phyloP scores from a whole-genome alignment of 2,113 vertebrate species.

The Dinomys branickii region DNA sequence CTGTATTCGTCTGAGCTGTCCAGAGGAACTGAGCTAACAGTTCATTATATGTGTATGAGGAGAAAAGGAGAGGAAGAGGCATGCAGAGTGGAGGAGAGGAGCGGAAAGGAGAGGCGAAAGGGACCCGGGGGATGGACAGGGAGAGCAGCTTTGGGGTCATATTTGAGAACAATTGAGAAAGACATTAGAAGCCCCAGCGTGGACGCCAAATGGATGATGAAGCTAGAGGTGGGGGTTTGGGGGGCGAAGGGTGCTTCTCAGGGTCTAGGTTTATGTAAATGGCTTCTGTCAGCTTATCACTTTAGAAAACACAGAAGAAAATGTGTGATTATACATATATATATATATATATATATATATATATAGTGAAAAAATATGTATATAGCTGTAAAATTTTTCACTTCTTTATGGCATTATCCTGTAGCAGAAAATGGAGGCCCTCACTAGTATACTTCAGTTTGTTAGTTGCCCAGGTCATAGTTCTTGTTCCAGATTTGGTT shows the following conservation, averaged over 20 bases:
- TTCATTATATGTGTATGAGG: not conserved
- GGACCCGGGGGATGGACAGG: not conserved
- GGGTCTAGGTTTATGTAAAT: not conserved
- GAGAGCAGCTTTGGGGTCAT: not conserved
- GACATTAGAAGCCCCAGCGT: not conserved
- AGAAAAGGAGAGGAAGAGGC: not conserved
- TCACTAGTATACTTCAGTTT: too few relatives aligned
- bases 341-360: too few relatives aligned
- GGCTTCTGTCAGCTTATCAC: not conserved
- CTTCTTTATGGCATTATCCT: constrained; percentile 14
- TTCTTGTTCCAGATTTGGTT: too few relatives aligned
- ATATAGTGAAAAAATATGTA: too few relatives aligned
- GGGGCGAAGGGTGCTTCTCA: not conserved
- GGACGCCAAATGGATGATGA: not conserved
- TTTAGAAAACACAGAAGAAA: not conserved
- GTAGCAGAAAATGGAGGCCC: too few relatives aligned
- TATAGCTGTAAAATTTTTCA: not conserved
- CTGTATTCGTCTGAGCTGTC: not conserved
- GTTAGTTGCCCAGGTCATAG: too few relatives aligned
- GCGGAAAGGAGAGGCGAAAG: not conserved
- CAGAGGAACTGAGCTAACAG: not conserved
- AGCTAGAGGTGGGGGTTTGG: not conserved
- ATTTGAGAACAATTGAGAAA: not conserved
- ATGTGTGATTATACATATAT: not conserved
- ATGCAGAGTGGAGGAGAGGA: too few relatives aligned